Evolutionary conservation across 1,140 invertebrate species (phyloP).

Genomic region (Andricus grossulariae): DNA sequence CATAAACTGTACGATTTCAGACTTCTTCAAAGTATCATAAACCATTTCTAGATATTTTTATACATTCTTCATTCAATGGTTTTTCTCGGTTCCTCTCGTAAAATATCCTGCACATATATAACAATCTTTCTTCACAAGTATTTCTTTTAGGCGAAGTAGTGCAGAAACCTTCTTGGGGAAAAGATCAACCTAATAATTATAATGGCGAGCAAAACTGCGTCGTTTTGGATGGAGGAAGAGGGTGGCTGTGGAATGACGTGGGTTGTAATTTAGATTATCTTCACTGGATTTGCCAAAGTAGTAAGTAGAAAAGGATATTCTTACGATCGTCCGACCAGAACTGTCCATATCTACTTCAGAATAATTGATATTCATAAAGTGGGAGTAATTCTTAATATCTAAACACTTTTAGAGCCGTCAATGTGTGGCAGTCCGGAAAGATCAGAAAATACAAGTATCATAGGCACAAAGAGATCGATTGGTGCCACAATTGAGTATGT

Average conservation of each 20-base stretch:
- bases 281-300: slow-evolving; percentile 94
- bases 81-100: no score
- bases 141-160: slow-evolving; percentile 82
- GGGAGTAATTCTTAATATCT: background rate
- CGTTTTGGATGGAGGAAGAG: slow-evolving; percentile 90
- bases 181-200: slow-evolving; percentile 96
- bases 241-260: slow-evolving; percentile 96
- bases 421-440: slow-evolving; percentile 92
- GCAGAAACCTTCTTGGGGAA: slow-evolving; percentile 89
- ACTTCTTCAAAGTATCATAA: no score
- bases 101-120: no score
- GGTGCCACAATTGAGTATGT: slow-evolving; percentile 84
- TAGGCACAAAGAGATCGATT: slow-evolving; percentile 82
- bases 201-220: slow-evolving; percentile 96
- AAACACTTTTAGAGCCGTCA: slow-evolving; percentile 80
- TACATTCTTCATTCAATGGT: no score
- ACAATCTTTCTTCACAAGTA: background rate
- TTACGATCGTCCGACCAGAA: no score
- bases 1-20: no score
- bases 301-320: slow-evolving; percentile 76
- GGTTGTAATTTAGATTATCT: slow-evolving; percentile 94
- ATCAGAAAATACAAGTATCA: slow-evolving; percentile 88
- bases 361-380: no score
- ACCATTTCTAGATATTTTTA: no score
- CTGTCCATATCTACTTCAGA: no score